Evolutionary conservation across 2,113 vertebrate genomes (phyloP).

Genomic region (Spea multiplicata): DNA sequence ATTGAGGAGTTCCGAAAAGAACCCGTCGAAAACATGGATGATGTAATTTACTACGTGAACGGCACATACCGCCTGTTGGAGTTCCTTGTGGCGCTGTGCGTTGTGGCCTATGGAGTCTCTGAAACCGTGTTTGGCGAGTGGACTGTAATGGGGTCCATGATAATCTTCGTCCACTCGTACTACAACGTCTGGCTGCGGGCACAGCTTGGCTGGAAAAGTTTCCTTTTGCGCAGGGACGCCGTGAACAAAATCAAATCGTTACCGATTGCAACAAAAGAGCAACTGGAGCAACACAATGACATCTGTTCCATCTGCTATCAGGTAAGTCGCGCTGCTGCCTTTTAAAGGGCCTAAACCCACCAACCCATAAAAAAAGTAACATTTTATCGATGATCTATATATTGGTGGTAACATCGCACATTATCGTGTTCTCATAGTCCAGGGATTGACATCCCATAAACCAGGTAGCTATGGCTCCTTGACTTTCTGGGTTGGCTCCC

Average conservation of each 20-base stretch:
- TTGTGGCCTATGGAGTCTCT: slow-evolving; percentile 91
- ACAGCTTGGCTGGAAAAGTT: slow-evolving; percentile 97
- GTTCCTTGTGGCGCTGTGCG: slow-evolving; percentile 90
- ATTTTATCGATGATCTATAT: no score
- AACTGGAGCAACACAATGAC: slow-evolving; percentile 91
- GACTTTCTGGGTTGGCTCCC: no score
- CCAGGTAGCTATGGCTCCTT: no score
- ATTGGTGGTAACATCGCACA: no score
- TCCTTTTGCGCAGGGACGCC: slow-evolving; percentile 90
- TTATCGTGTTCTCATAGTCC: no score
- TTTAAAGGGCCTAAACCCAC: no score
- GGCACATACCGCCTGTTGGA: slow-evolving; percentile 93
- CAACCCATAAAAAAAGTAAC: no score
- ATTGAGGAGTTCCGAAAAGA: slow-evolving; percentile 95
- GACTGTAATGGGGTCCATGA: slow-evolving; percentile 98
- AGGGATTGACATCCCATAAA: no score
- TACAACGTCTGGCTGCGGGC: slow-evolving; percentile 95
- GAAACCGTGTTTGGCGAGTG: slow-evolving; percentile 96
- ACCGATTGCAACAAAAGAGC: slow-evolving; percentile 80
- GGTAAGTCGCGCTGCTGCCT: slow-evolving; percentile 61
- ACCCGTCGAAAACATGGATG: slow-evolving; percentile 97
- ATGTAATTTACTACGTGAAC: slow-evolving; percentile 95
- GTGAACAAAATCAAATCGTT: slow-evolving; percentile 97
- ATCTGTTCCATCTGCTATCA: slow-evolving; percentile 98
- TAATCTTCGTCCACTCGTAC: slow-evolving; percentile 96